Evolutionary conservation across 2,888 invertebrate genomes (phyloP), one percentile per base, ranked within the genome.

Genomic region (Gastrophysa polygoni): DNA sequence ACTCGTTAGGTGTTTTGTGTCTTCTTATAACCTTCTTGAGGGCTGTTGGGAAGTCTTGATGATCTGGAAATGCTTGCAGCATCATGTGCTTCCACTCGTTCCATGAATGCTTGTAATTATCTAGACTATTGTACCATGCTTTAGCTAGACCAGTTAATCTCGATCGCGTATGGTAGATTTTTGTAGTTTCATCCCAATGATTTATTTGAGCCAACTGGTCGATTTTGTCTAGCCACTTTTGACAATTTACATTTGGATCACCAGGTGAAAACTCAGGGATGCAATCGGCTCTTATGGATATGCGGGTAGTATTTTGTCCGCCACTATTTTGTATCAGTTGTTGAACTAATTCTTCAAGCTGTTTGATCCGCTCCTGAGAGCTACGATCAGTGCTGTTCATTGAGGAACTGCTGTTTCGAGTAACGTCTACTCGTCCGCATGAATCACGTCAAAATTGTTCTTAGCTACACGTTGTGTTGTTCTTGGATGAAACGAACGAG

Each of bases 41-140:
- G 7, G 43, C 20, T 20, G 64, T 51, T 8, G 63, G 64, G 48
- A 49, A 68, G 44, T 68, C 67, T 24, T 51, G 49, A 32, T 65
- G 48, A 8, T 64, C 57, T 10, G 66, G 66, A 21, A 69, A 70
- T 38, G 62, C 11, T 14, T 48, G 24, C 20, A 34, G 5, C 10
- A 61, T 10, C 38, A 61, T 24, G 21, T 10, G 6, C 17, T 48
- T 57, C 59, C 65, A 63, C 16, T 55, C 55, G 16, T 44, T 16
- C 44, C 46, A 55, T 14, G 10, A 24, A 11, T 44, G 24, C 28
- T 68, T 29, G 49, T 63, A 68, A 29, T 28, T 44, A 7, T 60
- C 32, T 20, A 71, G 57, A 24, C 58, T 48, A 11, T 63, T 18
- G 24, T 63, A 63, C 57, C 63, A 50, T 20, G n/a, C 57, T 54